phyloP scores from a whole-genome alignment of 2,888 invertebrate genomes.

The Calameuta filiformis region DNA sequence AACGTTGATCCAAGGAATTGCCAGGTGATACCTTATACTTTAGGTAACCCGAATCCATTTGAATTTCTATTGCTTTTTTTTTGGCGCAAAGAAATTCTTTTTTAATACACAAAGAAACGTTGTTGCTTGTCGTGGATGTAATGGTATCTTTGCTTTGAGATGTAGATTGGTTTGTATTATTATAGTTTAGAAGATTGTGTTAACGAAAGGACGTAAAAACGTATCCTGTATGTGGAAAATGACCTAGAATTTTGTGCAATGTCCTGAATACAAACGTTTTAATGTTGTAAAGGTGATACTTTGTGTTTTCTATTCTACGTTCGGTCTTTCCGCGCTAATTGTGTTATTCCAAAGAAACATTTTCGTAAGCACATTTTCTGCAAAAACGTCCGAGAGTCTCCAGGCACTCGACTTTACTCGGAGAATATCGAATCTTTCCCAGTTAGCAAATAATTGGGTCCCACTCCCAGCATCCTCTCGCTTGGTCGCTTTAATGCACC shows the following conservation, averaged over 20 bases:
- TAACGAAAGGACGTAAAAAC: not conserved
- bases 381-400: not conserved
- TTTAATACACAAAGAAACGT: not conserved
- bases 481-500: conserved; percentile 47
- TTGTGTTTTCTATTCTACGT: not conserved
- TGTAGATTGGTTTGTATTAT: not conserved
- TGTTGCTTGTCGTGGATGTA: not conserved
- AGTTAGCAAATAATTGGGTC: conserved; percentile 52
- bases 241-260: not conserved
- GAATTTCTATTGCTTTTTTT: not conserved
- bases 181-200: not conserved
- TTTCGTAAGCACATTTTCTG: not conserved
- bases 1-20: not conserved
- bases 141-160: not conserved
- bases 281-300: not conserved
- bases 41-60: not conserved
- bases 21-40: not conserved
- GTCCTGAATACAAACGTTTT: not conserved
- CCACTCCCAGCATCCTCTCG: conserved; percentile 34
- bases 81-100: not conserved
- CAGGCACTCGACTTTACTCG: conserved; percentile 10
- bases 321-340: not conserved
- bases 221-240: not conserved
- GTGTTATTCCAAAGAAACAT: not conserved
- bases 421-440: conserved; percentile 40